Conservation (phyloP, 2,113 vertebrate genomes). For the Charadrius vociferus region DNA sequence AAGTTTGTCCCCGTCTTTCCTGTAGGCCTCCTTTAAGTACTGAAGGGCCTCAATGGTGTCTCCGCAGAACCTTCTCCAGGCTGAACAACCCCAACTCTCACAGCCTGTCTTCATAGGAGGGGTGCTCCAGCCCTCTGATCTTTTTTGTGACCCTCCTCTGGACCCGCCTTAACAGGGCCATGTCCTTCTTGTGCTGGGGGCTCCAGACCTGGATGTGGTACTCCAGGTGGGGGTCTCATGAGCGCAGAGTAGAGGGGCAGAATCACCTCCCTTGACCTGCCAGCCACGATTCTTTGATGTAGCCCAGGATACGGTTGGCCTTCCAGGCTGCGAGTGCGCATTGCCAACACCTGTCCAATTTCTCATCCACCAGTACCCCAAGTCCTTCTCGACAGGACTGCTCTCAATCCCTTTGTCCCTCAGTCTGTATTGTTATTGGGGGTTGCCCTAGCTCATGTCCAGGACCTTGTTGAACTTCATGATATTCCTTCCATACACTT, state of each 20-base stretch:
- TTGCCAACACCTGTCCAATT: neutral
- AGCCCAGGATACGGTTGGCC: neutral
- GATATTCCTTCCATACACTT: neutral
- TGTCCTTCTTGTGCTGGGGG: neutral
- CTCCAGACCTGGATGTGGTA: neutral
- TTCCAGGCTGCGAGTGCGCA: neutral
- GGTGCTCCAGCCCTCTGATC: neutral
- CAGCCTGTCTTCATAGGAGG: neutral
- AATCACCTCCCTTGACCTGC: neutral
- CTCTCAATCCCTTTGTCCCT: neutral
- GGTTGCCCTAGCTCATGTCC: accelerated
- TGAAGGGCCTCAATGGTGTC: neutral
- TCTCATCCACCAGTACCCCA: neutral
- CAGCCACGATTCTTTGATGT: neutral
- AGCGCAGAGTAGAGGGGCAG: neutral
- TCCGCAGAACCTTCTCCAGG: neutral
- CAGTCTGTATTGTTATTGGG: neutral
- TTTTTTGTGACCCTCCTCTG: neutral
- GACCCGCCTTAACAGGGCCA: neutral
- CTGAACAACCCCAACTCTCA: neutral
- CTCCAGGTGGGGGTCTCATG: neutral
- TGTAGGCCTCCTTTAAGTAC: neutral
- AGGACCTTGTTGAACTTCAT: neutral
- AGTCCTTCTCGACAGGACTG: neutral
- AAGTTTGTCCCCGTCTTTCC: neutral